Evolutionary conservation across 2,797 vertebrate species (phyloP).

Genomic region (Knipowitschia caucasica): DNA sequence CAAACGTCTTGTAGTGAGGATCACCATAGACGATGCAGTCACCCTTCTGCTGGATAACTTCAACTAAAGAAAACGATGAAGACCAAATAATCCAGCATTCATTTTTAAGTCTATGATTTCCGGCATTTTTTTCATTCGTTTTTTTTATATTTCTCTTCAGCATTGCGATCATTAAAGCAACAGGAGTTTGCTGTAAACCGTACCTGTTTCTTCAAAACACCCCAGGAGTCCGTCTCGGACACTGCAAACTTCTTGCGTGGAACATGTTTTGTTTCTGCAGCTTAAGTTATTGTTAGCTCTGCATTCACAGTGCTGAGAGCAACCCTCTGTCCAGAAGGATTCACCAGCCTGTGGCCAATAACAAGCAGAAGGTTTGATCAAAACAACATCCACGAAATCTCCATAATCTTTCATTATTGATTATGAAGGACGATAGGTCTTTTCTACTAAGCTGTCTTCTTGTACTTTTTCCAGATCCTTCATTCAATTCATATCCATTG

Average conservation of each 20-base stretch:
- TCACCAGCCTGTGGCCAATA: conserved; percentile 39
- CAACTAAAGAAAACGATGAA: not conserved
- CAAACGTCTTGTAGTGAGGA: conserved; percentile 76
- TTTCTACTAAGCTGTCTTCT: too few species aligned
- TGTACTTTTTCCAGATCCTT: too few species aligned
- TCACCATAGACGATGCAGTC: conserved; percentile 68
- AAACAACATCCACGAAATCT: not conserved
- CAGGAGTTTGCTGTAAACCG: conserved; percentile 12
- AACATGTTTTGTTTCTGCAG: conserved; percentile 48
- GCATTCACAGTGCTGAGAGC: conserved; percentile 60
- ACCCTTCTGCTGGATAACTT: conserved; percentile 33
- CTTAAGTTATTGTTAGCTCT: conserved; percentile 37
- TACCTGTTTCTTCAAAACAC: conserved; percentile 53
- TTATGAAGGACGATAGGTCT: too few species aligned
- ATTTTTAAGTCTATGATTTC: not conserved
- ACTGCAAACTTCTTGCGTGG: conserved; percentile 47
- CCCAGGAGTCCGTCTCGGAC: conserved; percentile 50
- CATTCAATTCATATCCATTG: too few species aligned
- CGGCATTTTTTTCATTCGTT: too few species aligned
- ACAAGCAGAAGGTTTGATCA: not conserved
- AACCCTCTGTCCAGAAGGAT: conserved; percentile 55
- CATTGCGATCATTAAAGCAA: too few species aligned
- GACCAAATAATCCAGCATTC: not conserved
- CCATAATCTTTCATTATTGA: too few species aligned
- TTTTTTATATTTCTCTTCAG: too few species aligned